These are phyloP conservation scores for Halichondria panicea DNA, from an alignment of 37 sponge, comb jelly and placozoan species.

Conservation along the genomic window DNA sequence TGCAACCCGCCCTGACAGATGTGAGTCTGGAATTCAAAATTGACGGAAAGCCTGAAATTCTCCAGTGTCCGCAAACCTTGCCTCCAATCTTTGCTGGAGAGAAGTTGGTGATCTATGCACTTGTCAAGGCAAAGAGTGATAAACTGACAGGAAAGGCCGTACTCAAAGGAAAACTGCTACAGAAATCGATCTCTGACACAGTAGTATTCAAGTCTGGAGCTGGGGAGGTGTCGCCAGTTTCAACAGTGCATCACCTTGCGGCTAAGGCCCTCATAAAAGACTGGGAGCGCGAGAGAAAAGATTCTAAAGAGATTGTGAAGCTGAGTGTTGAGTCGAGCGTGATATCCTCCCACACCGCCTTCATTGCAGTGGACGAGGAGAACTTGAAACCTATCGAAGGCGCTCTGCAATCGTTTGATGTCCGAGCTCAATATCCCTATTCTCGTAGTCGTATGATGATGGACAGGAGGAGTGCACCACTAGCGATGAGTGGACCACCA, in stretches of 20 bases:
- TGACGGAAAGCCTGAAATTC: slow-evolving; percentile 6
- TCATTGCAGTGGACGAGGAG: slow-evolving; percentile 70
- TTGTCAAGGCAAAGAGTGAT: slow-evolving; percentile 15
- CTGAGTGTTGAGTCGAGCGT: slow-evolving; percentile 67
- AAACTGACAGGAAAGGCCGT: slow-evolving; percentile 12
- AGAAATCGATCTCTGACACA: slow-evolving; percentile 8
- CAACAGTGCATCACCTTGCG: slow-evolving; percentile 74
- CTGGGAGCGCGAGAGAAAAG: slow-evolving; percentile 15
- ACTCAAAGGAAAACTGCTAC: slow-evolving; percentile 42
- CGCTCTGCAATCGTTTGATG: slow-evolving; percentile 56
- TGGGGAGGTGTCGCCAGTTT: slow-evolving; percentile 5
- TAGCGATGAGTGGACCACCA: no score
- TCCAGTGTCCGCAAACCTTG: slow-evolving; percentile 34
- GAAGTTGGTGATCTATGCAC: slow-evolving; percentile 54
- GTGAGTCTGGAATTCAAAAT: slow-evolving; percentile 36
- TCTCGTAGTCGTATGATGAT: no score
- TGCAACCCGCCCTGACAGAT: slow-evolving; percentile 60
- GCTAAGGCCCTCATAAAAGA: slow-evolving; percentile 64
- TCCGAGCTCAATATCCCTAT: no score
- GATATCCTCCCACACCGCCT: slow-evolving; percentile 63
- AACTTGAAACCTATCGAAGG: slow-evolving; percentile 49
- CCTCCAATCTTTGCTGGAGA: slow-evolving; percentile 67
- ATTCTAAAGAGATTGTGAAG: slow-evolving; percentile 47
- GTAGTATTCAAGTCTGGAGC: slow-evolving; percentile 7
- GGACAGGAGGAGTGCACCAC: no score